These are phyloP conservation scores for Eristalinus sepulchralis DNA, from an alignment of 2,888 invertebrate genomes.

Conservation along the genomic window DNA sequence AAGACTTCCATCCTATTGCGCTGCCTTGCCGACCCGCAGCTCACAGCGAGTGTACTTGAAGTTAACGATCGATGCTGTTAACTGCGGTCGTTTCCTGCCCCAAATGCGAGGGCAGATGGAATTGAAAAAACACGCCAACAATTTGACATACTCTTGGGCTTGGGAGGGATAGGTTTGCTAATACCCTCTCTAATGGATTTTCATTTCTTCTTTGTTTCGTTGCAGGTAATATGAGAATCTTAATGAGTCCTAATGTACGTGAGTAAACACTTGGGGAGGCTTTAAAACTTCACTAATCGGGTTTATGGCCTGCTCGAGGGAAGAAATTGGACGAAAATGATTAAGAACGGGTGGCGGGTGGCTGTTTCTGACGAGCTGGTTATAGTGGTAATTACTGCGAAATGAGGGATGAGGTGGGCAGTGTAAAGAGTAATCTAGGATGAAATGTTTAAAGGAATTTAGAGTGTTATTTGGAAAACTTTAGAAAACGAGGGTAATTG, in stretches of 20 bases:
- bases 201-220: constrained; percentile 33
- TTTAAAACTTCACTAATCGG: neutral
- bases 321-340: neutral
- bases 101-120: neutral
- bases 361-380: neutral
- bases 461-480: neutral
- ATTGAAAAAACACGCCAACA: neutral
- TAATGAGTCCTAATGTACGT: constrained; percentile 42
- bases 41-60: constrained; percentile 19
- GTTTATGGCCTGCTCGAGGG: neutral
- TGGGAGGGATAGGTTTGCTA: neutral
- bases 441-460: too few relatives aligned
- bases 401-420: too few relatives aligned
- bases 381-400: neutral
- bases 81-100: constrained; percentile 23
- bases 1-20: neutral
- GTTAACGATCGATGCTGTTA: constrained; percentile 48
- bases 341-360: neutral
- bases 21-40: neutral
- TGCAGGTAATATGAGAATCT: constrained; percentile 45
- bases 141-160: neutral
- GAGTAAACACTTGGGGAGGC: constrained; percentile 15
- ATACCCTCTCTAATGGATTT: constrained; percentile 43
- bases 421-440: too few relatives aligned
- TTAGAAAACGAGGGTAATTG: neutral